Conservation (phyloP, 2,797 vertebrate genomes). For the Phaenicophaeus curvirostris region DNA sequence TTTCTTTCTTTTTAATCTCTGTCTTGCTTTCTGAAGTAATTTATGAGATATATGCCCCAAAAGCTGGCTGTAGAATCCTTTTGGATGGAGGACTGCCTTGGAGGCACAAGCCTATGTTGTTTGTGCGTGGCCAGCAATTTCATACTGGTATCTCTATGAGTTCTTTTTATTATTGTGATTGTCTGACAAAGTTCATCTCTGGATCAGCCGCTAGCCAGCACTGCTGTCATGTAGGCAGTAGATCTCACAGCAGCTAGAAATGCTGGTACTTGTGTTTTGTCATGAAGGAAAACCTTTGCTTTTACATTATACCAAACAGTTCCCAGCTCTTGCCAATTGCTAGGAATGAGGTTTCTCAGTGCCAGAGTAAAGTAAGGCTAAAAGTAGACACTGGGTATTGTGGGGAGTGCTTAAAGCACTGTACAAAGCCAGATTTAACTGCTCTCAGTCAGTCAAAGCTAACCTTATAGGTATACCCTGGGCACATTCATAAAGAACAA, state of each 20-base stretch:
- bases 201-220: neutral
- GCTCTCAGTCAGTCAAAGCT: neutral
- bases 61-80: neutral
- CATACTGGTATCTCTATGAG: neutral
- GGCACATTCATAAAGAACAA: constrained; percentile 53
- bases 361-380: neutral
- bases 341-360: neutral
- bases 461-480: constrained; percentile 28
- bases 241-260: neutral
- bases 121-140: neutral
- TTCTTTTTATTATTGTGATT: neutral
- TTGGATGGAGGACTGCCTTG: neutral
- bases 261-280: neutral
- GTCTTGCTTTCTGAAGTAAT: neutral
- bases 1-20: neutral
- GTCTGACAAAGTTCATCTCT: neutral
- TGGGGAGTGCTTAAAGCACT: neutral
- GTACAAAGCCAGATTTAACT: constrained; percentile 30
- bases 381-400: neutral
- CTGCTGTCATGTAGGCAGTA: neutral
- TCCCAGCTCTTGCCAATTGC: neutral
- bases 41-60: neutral
- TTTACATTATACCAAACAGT: neutral
- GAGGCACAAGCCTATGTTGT: neutral
- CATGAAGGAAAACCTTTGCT: neutral